Evolutionary conservation across 1,140 invertebrate genomes (phyloP).

Genomic region (Drosophila oshimai): DNA sequence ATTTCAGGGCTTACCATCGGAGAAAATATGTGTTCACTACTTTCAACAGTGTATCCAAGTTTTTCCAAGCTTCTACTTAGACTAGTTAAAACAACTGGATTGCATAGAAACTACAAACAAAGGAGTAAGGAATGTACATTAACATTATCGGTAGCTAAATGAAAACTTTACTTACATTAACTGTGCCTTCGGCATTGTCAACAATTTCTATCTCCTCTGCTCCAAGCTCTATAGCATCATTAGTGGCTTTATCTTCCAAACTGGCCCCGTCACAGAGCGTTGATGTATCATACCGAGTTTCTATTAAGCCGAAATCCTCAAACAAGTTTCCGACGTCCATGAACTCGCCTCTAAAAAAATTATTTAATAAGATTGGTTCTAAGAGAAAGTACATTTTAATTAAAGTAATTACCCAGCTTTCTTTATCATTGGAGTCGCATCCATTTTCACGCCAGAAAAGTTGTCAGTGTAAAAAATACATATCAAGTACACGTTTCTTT

Average conservation of each 20-base stretch:
- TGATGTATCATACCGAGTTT: conserved; percentile 72
- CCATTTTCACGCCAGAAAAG: conserved; percentile 60
- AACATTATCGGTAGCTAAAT: background rate
- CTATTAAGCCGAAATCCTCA: conserved; percentile 84
- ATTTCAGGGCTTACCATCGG: conserved; percentile 58
- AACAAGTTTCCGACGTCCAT: conserved; percentile 83
- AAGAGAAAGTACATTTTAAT: background rate
- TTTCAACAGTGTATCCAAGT: conserved; percentile 50
- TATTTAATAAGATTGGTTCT: background rate
- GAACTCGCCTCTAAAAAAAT: conserved; percentile 41
- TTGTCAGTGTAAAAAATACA: conserved; percentile 75
- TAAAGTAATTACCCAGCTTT: conserved; percentile 83
- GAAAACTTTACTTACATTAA: conserved; percentile 70
- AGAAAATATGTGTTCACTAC: conserved; percentile 52
- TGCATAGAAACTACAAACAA: conserved; percentile 50
- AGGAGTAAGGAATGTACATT: background rate
- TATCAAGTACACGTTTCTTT: conserved; percentile 61
- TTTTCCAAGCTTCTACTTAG: conserved; percentile 31
- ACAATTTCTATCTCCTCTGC: conserved; percentile 86
- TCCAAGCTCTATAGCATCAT: conserved; percentile 86
- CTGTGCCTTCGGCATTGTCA: conserved; percentile 73
- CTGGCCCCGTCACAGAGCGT: conserved; percentile 35
- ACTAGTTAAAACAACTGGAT: conserved; percentile 25
- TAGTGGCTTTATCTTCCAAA: conserved; percentile 84
- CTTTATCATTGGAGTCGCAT: conserved; percentile 82